Evolutionary conservation across 2,888 invertebrate genomes (phyloP).

Genomic region (Tenthredo notha): DNA sequence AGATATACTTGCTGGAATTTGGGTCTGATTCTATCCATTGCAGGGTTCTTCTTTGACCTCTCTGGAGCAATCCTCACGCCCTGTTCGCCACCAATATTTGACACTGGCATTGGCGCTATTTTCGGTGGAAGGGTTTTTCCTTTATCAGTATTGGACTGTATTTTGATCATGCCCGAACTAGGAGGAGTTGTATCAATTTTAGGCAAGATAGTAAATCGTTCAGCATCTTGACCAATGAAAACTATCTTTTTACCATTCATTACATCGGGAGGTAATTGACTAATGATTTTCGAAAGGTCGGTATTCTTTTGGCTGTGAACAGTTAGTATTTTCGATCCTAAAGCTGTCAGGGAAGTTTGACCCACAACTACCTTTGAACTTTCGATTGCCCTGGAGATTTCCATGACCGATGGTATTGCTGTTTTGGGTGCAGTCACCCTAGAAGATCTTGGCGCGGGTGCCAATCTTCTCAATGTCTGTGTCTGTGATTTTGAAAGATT

Average conservation of each 20-base stretch:
- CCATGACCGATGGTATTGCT: not conserved
- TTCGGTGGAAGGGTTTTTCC: conserved; percentile 53
- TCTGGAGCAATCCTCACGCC: not conserved
- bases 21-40: conserved; percentile 16
- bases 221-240: conserved; percentile 64
- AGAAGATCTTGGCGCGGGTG: not conserved
- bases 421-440: not conserved
- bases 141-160: conserved; percentile 39
- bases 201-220: conserved; percentile 46
- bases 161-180: conserved; percentile 48
- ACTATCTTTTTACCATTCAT: conserved; percentile 67
- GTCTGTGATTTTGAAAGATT: not conserved
- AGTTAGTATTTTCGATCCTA: conserved; percentile 63
- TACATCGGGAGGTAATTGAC: conserved; percentile 66
- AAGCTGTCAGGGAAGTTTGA: conserved; percentile 19
- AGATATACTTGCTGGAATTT: conserved; percentile 49
- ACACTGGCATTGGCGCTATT: conserved; percentile 15
- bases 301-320: conserved; percentile 65
- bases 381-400: not conserved
- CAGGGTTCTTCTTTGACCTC: not conserved
- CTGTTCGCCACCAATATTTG: conserved; percentile 33
- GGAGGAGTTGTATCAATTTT: conserved; percentile 31
- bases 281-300: conserved; percentile 66
- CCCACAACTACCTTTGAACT: not conserved
- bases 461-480: not conserved